Conservation (phyloP, 2,888 invertebrate genomes). For the Iselma pallidipennis region DNA sequence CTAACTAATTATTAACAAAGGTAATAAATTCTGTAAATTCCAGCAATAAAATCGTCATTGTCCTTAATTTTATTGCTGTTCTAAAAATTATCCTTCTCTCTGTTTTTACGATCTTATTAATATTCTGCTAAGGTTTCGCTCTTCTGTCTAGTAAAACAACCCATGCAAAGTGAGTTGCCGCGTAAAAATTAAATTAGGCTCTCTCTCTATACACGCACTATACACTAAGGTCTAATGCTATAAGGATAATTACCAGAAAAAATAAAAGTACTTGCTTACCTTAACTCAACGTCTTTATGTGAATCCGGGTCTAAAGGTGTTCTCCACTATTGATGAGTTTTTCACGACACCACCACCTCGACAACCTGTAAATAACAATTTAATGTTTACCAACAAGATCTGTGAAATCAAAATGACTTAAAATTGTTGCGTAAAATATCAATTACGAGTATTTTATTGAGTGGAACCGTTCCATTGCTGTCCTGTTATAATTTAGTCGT, state of each 20-base stretch:
- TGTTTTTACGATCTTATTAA: slow-evolving; percentile 14
- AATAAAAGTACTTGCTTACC: slow-evolving; percentile 16
- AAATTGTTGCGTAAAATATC: too few species aligned
- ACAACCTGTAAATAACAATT: not conserved
- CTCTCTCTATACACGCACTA: not conserved
- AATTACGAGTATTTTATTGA: too few species aligned
- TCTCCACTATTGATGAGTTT: not conserved
- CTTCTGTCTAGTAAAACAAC: slow-evolving; percentile 20
- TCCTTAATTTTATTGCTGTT: not conserved
- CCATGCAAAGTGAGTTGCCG: slow-evolving; percentile 21
- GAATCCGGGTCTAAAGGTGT: slow-evolving; percentile 1
- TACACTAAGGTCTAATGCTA: slow-evolving; percentile 18
- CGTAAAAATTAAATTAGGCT: slow-evolving; percentile 25
- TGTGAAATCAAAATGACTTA: too few species aligned
- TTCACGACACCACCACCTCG: not conserved
- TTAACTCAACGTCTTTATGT: slow-evolving; percentile 7
- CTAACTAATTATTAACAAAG: not conserved
- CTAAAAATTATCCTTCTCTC: not conserved
- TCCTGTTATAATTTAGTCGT: not conserved
- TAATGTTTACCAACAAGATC: too few species aligned
- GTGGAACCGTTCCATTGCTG: too few species aligned
- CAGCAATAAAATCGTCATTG: not conserved
- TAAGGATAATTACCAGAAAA: slow-evolving; percentile 18
- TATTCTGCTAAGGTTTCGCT: slow-evolving; percentile 15
- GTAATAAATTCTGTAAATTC: not conserved